Percentiles rank a stretch among this genome's conserved stretches.
Conservation (phyloP, 1,140 invertebrate species). For the Drosophila busckii region DNA sequence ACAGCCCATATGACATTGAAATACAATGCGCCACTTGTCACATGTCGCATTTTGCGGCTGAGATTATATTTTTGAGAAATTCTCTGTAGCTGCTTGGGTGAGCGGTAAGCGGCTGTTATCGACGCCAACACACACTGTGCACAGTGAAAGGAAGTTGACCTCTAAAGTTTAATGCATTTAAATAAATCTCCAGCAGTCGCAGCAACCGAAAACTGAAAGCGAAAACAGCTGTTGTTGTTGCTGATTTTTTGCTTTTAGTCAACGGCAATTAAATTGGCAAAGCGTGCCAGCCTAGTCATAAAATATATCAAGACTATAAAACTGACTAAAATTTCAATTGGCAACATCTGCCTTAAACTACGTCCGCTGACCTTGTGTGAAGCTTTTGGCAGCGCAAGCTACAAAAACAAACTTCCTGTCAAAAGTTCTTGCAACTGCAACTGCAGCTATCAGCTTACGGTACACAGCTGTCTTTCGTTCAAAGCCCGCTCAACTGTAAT, state of each 20-base stretch:
- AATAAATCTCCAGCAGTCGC: constrained; percentile 57
- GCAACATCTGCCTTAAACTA: too few species aligned
- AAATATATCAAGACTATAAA: constrained; percentile 40
- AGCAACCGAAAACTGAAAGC: constrained; percentile 61
- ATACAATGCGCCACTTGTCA: constrained; percentile 66
- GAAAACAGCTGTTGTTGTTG: constrained; percentile 53
- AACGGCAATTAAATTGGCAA: constrained; percentile 61
- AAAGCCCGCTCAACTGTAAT: too few species aligned
- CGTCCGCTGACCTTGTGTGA: too few species aligned
- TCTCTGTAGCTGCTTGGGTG: too few species aligned
- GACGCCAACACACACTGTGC: constrained; percentile 55
- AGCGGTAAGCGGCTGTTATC: too few species aligned
- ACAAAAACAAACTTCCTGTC: too few species aligned
- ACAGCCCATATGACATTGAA: constrained; percentile 58
- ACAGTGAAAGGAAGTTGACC: constrained; percentile 74
- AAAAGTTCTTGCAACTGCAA: too few species aligned
- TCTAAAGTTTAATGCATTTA: constrained; percentile 77
- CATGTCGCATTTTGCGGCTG: constrained; percentile 68
- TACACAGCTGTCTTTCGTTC: too few species aligned
- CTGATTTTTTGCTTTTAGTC: constrained; percentile 52
- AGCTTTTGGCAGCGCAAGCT: too few species aligned
- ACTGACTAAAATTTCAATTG: constrained; percentile 34
- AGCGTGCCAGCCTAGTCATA: constrained; percentile 66
- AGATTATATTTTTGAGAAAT: constrained; percentile 48
- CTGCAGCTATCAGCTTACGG: too few species aligned